Evolutionary conservation across 2,797 vertebrate genomes (phyloP), one percentile per base, ranked within the genome.

Genomic region (Urosaurus nigricauda): DNA sequence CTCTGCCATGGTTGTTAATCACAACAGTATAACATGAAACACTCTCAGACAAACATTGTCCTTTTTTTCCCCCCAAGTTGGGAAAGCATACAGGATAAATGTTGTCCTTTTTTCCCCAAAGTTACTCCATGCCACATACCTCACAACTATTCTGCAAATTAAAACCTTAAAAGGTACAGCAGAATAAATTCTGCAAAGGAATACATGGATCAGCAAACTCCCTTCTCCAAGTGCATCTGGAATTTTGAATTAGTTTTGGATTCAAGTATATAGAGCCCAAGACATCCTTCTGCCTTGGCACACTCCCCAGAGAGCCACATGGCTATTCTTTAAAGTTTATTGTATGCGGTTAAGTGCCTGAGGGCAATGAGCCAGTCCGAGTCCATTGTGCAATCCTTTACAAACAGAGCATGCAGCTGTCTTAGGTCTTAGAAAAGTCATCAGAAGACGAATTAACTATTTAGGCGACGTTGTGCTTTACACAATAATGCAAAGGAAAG

Each of bases 321-420:
- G 40, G 21, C 80, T 83, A 63, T 63, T 75, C 70, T 73, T 74
- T n/a, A 58, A n/a, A 82, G 29, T 53, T 65, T 35, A 87, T 9
- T n/a, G 35, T 43, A n/a, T 14, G 35, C 0, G 24, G 19, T 35
- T n/a, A 79, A 58, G 9, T 84, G 51, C n/a, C 37, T 24, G 16
- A 14, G 60, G 63, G 74, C 58, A 43, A 1, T 53, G 63, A 84
- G 87, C 26, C 70, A 37, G n/a, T 51, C 19, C 21, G 32, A 56
- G 60, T 7, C 29, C 8, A 56, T 32, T 53, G n/a, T 19, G 24
- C 29, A 85, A 63, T n/a, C 3, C 16, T 51, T 17, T 16, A 26
- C 1, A 32, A 51, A 35, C 32, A 17, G n/a, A 58, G 35, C 21
- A 40, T 4, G 26, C 79, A 43, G 1, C 32, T 16, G 29, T 43